These are phyloP conservation scores for Alligator mississippiensis DNA, from an alignment of 2,113 vertebrate species.

Conservation along the genomic window DNA sequence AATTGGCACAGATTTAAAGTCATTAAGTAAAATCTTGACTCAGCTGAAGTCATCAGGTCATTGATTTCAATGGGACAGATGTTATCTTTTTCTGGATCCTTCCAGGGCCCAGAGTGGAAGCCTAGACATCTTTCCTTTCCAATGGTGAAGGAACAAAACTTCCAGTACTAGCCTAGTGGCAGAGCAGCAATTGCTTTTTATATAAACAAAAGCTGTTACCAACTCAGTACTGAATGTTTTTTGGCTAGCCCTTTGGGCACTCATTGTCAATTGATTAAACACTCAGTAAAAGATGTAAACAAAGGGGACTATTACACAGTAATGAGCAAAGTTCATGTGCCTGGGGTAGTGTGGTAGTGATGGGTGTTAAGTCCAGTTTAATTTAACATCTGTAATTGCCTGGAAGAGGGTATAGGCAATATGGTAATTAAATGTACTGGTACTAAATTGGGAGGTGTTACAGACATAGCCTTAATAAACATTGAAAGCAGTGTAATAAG, in stretches of 20 bases:
- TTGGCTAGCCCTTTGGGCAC: not conserved
- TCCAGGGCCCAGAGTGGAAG: not conserved
- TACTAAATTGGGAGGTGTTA: not conserved
- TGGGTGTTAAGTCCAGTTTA: not conserved
- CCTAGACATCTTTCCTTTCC: not conserved
- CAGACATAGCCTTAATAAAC: not conserved
- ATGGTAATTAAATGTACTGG: not conserved
- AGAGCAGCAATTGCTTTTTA: not conserved
- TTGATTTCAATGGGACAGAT: not conserved
- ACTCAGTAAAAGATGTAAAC: not conserved
- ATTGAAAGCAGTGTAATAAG: not conserved
- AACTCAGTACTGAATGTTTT: not conserved
- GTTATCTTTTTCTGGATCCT: not conserved
- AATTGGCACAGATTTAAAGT: not conserved
- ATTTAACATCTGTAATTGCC: not conserved
- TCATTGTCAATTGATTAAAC: not conserved
- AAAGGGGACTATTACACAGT: not conserved
- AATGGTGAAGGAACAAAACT: not conserved
- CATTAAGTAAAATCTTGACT: not conserved
- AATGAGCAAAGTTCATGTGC: not conserved
- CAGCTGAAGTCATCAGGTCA: not conserved
- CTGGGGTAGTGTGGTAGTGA: rapidly evolving
- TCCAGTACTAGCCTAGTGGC: not conserved
- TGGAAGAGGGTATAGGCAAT: not conserved
- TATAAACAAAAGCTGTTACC: not conserved